A percentile compares a stretch with the other conserved stretches of the same genome.
phyloP scores from a whole-genome alignment of 2,113 vertebrate species.

The Typhlomys cinereus region DNA sequence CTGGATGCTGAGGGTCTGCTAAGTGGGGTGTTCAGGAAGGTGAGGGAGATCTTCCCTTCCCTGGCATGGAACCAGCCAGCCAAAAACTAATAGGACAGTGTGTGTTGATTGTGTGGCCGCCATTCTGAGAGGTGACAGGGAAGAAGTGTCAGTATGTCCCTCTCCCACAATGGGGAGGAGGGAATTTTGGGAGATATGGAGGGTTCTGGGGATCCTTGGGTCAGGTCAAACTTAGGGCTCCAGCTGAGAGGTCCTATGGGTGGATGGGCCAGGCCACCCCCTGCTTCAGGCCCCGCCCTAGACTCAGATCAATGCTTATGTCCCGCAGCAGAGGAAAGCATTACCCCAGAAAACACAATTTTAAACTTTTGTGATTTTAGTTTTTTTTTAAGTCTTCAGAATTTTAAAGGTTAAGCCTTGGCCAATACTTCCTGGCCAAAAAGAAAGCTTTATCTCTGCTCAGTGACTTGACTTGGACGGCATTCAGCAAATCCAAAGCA shows the following conservation, averaged over 20 bases:
- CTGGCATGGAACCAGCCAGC: no score
- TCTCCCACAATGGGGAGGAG: background rate
- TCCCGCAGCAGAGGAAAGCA: no score
- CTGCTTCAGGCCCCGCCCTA: no score
- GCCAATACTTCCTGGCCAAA: background rate
- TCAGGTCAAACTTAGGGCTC: background rate
- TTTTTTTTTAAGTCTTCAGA: background rate
- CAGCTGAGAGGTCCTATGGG: background rate
- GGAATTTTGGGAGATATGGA: background rate
- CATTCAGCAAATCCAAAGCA: background rate
- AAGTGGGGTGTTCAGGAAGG: no score
- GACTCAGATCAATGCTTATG: background rate
- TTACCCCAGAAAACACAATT: rapidly evolving
- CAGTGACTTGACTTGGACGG: background rate
- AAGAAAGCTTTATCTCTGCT: rapidly evolving
- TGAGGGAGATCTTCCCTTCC: no score
- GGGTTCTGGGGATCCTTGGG: background rate
- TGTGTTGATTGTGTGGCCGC: rapidly evolving
- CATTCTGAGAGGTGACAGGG: background rate
- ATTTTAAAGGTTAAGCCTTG: background rate
- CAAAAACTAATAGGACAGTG: rapidly evolving
- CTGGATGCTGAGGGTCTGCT: background rate
- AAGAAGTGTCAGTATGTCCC: no score
- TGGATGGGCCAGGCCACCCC: rapidly evolving
- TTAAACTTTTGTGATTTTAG: background rate